These are phyloP conservation scores for Petrolisthes cinctipes DNA, from an alignment of 2,888 invertebrate species.

Conservation along the genomic window DNA sequence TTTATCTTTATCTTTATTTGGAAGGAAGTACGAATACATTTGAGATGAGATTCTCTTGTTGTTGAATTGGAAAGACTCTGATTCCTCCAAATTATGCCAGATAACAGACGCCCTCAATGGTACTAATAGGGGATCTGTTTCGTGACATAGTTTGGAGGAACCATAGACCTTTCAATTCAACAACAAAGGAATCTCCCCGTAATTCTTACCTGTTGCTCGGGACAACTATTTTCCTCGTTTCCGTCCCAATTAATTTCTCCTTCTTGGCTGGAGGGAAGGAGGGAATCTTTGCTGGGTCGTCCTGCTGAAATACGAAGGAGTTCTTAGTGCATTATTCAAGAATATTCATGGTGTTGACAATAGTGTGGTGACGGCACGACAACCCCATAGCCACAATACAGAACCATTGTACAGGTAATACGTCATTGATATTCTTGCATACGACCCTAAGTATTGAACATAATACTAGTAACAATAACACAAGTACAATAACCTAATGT, in stretches of 20 bases:
- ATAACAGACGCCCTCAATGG: too few species aligned
- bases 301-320: slow-evolving; percentile 10
- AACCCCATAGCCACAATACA: not conserved
- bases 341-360: not conserved
- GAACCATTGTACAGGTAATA: too few species aligned
- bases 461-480: too few species aligned
- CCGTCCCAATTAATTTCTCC: slow-evolving; percentile 7
- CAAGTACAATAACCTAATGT: too few species aligned
- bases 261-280: slow-evolving; percentile 52
- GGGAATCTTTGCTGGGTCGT: not conserved
- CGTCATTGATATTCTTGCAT: too few species aligned
- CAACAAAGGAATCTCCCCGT: not conserved
- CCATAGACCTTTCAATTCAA: not conserved
- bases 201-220: slow-evolving; percentile 53
- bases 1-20: not conserved
- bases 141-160: not conserved
- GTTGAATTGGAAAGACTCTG: too few species aligned
- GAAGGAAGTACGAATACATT: not conserved
- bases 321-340: not conserved
- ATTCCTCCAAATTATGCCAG: too few species aligned
- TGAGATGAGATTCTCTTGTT: not conserved
- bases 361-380: not conserved
- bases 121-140: too few species aligned
- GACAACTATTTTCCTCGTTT: slow-evolving; percentile 43
- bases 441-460: too few species aligned